Conservation (phyloP, 1,140 invertebrate species). For the Myzus persicae region DNA sequence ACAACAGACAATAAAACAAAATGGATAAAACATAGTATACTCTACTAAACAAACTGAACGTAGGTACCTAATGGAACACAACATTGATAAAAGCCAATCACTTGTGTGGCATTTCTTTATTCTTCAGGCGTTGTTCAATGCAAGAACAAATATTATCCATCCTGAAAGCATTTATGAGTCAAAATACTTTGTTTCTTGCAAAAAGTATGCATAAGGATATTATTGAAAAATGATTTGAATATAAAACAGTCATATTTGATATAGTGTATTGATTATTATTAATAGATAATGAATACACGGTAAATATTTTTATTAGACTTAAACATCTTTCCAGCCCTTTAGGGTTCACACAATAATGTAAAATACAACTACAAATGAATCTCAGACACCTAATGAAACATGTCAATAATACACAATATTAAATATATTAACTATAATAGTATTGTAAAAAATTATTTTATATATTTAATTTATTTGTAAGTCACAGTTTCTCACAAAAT, state of each 20-base stretch:
- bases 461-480: slow-evolving; percentile 52
- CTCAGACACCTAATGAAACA: slow-evolving; percentile 49
- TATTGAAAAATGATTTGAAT: slow-evolving; percentile 49
- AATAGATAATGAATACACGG: slow-evolving; percentile 44
- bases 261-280: slow-evolving; percentile 55
- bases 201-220: slow-evolving; percentile 44
- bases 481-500: slow-evolving; percentile 47
- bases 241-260: slow-evolving; percentile 30
- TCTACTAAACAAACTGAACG: slow-evolving; percentile 43
- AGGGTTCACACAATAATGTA: slow-evolving; percentile 33
- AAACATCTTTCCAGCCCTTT: not conserved
- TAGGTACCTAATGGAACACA: slow-evolving; percentile 47
- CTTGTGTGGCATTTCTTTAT: slow-evolving; percentile 26
- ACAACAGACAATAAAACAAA: slow-evolving; percentile 13
- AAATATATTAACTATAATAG: slow-evolving; percentile 40
- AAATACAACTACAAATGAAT: slow-evolving; percentile 56
- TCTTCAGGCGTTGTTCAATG: slow-evolving; percentile 28
- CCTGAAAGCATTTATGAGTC: slow-evolving; percentile 52
- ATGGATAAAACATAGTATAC: slow-evolving; percentile 46
- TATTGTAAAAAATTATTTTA: slow-evolving; percentile 54
- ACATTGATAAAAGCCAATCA: slow-evolving; percentile 44
- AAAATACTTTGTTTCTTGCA: slow-evolving; percentile 40
- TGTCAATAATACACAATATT: slow-evolving; percentile 55
- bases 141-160: slow-evolving; percentile 45
- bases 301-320: slow-evolving; percentile 47